Percentiles rank a stretch among this genome's conserved stretches.
Evolutionary conservation across 2,888 invertebrate genomes (phyloP).

Genomic region (Rotaria socialis): DNA sequence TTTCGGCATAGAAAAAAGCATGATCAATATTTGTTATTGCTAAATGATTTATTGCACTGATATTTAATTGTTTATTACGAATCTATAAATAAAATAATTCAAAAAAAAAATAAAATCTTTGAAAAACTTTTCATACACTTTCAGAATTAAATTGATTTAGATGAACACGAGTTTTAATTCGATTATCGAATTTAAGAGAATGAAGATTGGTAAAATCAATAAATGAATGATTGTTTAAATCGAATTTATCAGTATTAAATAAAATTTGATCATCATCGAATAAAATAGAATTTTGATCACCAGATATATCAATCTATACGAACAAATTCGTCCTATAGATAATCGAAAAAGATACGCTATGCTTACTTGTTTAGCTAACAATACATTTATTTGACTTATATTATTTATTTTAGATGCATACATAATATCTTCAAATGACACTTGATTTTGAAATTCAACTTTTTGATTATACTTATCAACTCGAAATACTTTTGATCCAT

Average conservation of each 20-base stretch:
- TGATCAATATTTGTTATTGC: background rate
- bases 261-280: background rate
- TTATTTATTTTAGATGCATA: background rate
- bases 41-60: background rate
- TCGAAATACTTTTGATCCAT: background rate
- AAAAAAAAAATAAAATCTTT: background rate
- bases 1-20: background rate
- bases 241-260: background rate
- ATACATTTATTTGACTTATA: background rate
- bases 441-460: background rate
- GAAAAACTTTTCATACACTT: background rate
- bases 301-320: background rate
- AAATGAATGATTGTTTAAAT: background rate
- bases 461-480: background rate
- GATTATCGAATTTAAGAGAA: background rate
- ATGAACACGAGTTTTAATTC: background rate
- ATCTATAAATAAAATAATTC: background rate
- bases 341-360: background rate
- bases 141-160: background rate
- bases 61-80: background rate
- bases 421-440: background rate
- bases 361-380: background rate
- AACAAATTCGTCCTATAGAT: background rate
- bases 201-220: conserved; percentile 22
- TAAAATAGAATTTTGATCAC: background rate